These are phyloP conservation scores for Syngnathoides biaculeatus DNA, from an alignment of 2,113 vertebrate species.

Conservation along the genomic window DNA sequence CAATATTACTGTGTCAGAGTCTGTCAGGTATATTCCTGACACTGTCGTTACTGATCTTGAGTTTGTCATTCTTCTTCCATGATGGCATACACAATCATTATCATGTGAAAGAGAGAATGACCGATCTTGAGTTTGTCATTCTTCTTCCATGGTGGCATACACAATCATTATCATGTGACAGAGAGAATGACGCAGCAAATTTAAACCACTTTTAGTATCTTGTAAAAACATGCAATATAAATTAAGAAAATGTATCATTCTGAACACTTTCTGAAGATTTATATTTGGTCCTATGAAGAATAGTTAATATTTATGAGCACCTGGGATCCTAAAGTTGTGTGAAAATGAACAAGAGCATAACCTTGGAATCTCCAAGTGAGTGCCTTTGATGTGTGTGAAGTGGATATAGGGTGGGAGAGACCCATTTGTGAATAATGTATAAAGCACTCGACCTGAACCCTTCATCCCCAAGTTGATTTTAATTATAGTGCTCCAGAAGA, in stretches of 20 bases:
- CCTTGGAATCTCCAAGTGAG: slow-evolving; percentile 12
- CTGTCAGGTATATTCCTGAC: not conserved
- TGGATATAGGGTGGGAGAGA: slow-evolving; percentile 20
- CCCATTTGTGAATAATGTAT: slow-evolving; percentile 37
- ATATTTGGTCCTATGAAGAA: not conserved
- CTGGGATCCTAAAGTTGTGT: not conserved
- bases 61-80: not conserved
- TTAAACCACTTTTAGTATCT: not conserved
- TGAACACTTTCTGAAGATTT: not conserved
- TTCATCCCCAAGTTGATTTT: not conserved
- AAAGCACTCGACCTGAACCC: slow-evolving; percentile 24
- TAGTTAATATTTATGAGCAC: not conserved
- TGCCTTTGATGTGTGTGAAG: slow-evolving; percentile 7
- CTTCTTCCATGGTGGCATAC: not conserved
- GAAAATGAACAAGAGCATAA: not conserved
- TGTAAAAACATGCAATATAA: not conserved
- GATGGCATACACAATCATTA: not conserved
- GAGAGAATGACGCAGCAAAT: not conserved
- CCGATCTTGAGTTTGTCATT: not conserved
- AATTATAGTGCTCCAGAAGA: slow-evolving; percentile 14
- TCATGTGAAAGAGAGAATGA: not conserved
- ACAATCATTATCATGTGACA: not conserved
- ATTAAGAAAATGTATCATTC: not conserved
- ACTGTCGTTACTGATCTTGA: not conserved
- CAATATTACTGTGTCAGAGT: not conserved